These are phyloP conservation scores for Saccopteryx leptura DNA, from an alignment of 2,113 vertebrate genomes.

Conservation along the genomic window DNA sequence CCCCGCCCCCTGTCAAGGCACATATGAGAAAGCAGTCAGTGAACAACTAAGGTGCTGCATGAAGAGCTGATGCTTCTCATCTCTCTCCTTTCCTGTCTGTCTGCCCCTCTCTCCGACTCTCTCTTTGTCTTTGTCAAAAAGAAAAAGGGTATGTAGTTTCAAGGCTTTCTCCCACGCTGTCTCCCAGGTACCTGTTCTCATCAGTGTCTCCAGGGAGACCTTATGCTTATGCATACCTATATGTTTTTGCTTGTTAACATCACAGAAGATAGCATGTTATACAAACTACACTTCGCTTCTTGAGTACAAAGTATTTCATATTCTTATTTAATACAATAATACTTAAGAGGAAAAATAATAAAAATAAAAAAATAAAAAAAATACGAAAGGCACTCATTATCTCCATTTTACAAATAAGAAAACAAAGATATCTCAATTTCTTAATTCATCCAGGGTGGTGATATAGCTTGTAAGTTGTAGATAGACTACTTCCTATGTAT, in stretches of 20 bases:
- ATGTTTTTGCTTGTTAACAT: neutral
- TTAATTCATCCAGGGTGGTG: neutral
- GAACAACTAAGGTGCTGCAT: too few relatives aligned
- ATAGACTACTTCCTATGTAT: neutral
- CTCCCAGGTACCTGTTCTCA: neutral
- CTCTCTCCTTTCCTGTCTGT: too few relatives aligned
- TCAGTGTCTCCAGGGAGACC: neutral
- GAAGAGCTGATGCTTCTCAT: too few relatives aligned
- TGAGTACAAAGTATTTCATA: neutral
- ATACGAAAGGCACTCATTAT: neutral
- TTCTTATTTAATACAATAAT: neutral
- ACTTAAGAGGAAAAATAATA: too few relatives aligned
- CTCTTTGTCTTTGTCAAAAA: neutral
- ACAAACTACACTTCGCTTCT: neutral
- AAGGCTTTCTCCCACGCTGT: neutral
- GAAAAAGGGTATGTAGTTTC: neutral
- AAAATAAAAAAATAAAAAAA: too few relatives aligned
- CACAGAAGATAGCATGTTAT: neutral
- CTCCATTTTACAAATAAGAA: slow-evolving; percentile 26
- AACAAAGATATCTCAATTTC: neutral
- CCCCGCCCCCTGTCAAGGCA: too few relatives aligned
- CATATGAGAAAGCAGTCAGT: too few relatives aligned
- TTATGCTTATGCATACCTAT: neutral
- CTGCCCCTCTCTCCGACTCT: too few relatives aligned
- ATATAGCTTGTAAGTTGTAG: neutral